A percentile compares a stretch with the other conserved stretches of the same genome.
Conservation (phyloP, 1,140 invertebrate genomes). For the Eriocheir sinensis region DNA sequence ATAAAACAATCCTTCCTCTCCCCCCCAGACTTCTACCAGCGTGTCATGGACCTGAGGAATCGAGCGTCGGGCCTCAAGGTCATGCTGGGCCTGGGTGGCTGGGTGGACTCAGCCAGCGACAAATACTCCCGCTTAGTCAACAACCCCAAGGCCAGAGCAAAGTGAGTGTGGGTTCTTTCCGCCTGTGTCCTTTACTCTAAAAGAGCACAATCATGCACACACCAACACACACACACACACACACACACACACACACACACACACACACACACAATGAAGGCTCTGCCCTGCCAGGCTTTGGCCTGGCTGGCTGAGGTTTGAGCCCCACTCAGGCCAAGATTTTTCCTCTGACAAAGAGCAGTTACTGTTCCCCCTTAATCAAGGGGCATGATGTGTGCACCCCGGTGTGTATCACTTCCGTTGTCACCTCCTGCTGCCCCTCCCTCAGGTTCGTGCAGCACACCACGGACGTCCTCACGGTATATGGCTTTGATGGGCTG, state of each 20-base stretch:
- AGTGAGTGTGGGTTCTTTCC: constrained; percentile 81
- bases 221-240: too few relatives aligned
- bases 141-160: constrained; percentile 84
- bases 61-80: constrained; percentile 83
- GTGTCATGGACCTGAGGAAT: constrained; percentile 83
- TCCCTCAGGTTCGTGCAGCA: constrained; percentile 83
- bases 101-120: constrained; percentile 92
- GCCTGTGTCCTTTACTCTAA: neutral
- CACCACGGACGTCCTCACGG: constrained; percentile 87
- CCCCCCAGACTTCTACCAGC: constrained; percentile 86
- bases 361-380: too few relatives aligned
- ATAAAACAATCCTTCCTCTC: neutral
- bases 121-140: constrained; percentile 91
- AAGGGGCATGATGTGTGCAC: too few relatives aligned
- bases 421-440: too few relatives aligned
- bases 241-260: too few relatives aligned
- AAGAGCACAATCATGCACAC: too few relatives aligned
- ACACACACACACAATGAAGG: too few relatives aligned
- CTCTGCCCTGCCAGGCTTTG: too few relatives aligned
- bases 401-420: neutral
- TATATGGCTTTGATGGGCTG: constrained; percentile 90
- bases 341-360: too few relatives aligned
- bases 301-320: too few relatives aligned
- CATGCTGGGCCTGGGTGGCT: constrained; percentile 92
- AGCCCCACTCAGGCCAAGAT: too few relatives aligned